Evolutionary conservation across 2,888 invertebrate species (phyloP).

Genomic region (Alloscopus bannaensis): DNA sequence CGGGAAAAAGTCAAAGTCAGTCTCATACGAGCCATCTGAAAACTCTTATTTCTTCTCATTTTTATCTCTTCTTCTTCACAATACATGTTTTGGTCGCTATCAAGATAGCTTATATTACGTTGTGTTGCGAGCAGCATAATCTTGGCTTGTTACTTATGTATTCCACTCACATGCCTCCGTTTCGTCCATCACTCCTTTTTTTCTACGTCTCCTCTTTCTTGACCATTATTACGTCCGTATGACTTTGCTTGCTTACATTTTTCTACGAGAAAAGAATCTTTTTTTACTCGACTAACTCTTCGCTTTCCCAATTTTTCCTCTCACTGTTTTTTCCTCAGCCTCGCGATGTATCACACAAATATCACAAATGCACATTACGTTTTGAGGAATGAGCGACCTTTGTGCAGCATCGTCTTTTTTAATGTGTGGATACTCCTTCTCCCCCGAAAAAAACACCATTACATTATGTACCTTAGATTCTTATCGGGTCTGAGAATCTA

Average conservation of each 20-base stretch:
- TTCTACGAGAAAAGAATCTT: background rate
- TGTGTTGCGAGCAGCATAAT: too few relatives aligned
- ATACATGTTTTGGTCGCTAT: slow-evolving; percentile 14
- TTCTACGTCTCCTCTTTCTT: slow-evolving; percentile 26
- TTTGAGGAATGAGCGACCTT: slow-evolving; percentile 56
- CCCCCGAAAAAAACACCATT: slow-evolving; percentile 42
- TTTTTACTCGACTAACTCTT: too few relatives aligned
- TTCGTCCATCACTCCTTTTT: slow-evolving; percentile 15
- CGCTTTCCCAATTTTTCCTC: too few relatives aligned
- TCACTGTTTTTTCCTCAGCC: background rate
- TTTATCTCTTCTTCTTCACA: background rate
- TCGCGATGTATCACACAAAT: background rate
- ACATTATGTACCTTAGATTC: slow-evolving; percentile 19
- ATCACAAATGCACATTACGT: slow-evolving; percentile 18
- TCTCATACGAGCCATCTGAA: too few relatives aligned
- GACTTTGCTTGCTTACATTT: slow-evolving; percentile 11
- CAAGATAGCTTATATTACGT: slow-evolving; percentile 10
- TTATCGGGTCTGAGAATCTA: slow-evolving; percentile 52
- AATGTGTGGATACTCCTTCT: too few relatives aligned
- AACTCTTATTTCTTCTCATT: background rate
- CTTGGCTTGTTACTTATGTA: slow-evolving; percentile 52
- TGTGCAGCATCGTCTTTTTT: slow-evolving; percentile 53
- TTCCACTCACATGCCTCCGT: slow-evolving; percentile 60
- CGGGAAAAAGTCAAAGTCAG: too few relatives aligned
- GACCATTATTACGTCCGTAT: slow-evolving; percentile 35